These are phyloP conservation scores for Zygogramma bicolorata DNA, from an alignment of 2,888 invertebrate genomes.

Conservation along the genomic window DNA sequence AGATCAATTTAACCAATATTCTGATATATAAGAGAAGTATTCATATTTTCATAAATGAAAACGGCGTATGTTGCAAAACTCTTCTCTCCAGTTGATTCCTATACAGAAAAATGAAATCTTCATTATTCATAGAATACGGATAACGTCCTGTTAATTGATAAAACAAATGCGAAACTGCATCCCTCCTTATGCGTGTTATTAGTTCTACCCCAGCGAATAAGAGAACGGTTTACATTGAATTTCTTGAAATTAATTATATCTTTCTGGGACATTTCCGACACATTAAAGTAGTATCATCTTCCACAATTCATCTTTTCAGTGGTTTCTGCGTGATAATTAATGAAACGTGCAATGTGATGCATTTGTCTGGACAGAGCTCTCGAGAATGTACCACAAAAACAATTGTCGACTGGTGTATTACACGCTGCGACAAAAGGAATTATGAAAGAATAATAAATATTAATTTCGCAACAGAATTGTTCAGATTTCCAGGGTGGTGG, in stretches of 20 bases:
- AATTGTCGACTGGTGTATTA: constrained; percentile 4
- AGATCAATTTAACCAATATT: too few relatives aligned
- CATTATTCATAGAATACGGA: too few relatives aligned
- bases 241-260: not conserved
- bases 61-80: too few relatives aligned
- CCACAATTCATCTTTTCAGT: not conserved
- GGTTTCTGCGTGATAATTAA: not conserved
- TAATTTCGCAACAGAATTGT: not conserved
- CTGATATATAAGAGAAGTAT: too few relatives aligned
- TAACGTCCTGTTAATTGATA: too few relatives aligned
- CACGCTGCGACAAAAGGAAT: not conserved
- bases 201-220: not conserved
- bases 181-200: too few relatives aligned
- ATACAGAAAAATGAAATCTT: too few relatives aligned
- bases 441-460: constrained; percentile 9
- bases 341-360: not conserved
- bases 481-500: not conserved
- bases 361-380: not conserved
- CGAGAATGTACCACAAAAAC: constrained; percentile 4
- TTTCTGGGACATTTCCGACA: not conserved
- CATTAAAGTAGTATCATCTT: not conserved
- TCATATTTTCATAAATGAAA: too few relatives aligned
- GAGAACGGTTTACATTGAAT: not conserved
- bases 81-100: too few relatives aligned
- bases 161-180: too few relatives aligned